Percentiles rank a stretch among this genome's conserved stretches.
These are phyloP conservation scores for Gymnorhina tibicen DNA, from an alignment of 2,113 vertebrate genomes.

Conservation along the genomic window DNA sequence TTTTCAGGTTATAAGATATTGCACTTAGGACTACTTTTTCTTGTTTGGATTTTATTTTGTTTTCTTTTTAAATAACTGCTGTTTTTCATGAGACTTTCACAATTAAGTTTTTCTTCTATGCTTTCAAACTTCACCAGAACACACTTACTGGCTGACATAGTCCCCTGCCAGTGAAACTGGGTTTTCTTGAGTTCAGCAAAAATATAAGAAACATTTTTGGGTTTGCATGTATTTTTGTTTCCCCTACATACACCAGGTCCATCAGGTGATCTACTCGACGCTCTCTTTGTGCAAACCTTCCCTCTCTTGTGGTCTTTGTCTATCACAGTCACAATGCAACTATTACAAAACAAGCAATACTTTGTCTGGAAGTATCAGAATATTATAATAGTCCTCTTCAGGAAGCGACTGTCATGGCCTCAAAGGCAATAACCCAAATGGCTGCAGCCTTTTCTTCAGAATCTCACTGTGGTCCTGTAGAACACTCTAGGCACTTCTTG, in stretches of 20 bases:
- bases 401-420: background rate
- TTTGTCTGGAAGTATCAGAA: background rate
- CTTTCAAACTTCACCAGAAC: background rate
- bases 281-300: background rate
- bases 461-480: background rate
- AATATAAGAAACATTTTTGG: background rate
- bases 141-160: background rate
- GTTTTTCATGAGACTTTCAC: background rate
- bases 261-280: accelerated
- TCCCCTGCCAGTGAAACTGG: background rate
- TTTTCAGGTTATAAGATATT: background rate
- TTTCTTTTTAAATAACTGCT: background rate
- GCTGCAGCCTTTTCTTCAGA: background rate
- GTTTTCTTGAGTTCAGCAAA: background rate
- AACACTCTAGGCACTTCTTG: background rate
- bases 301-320: background rate
- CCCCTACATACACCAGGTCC: background rate
- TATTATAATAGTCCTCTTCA: background rate
- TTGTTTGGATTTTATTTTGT: background rate
- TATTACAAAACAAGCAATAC: background rate
- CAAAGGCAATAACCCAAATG: background rate
- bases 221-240: background rate
- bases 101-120: background rate
- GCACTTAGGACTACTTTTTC: background rate
- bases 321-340: background rate